Conservation (phyloP, 2,113 vertebrate genomes). For the Speoplatyrhinus poulsoni region DNA sequence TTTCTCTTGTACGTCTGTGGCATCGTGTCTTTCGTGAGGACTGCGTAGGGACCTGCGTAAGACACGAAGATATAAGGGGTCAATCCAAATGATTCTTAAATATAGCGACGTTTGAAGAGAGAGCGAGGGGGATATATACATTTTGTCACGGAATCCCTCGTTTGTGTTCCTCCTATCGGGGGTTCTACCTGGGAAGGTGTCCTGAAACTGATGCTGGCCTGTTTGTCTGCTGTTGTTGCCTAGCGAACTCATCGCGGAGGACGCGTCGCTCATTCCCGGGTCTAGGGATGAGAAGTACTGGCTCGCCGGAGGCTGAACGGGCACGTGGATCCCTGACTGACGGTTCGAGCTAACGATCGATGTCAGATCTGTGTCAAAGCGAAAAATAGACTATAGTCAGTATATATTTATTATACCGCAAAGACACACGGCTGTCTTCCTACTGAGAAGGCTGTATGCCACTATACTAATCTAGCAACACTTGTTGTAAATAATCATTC, state of each 20-base stretch:
- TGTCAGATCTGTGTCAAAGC: slow-evolving; percentile 89
- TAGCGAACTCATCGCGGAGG: slow-evolving; percentile 91
- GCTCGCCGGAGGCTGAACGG: slow-evolving; percentile 86
- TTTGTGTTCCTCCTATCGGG: slow-evolving; percentile 28
- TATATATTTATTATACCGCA: slow-evolving; percentile 30
- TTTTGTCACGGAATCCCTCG: background rate
- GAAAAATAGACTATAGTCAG: slow-evolving; percentile 66
- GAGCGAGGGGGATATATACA: background rate
- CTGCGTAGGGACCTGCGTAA: slow-evolving; percentile 88
- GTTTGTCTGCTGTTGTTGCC: slow-evolving; percentile 87
- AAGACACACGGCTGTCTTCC: slow-evolving; percentile 16
- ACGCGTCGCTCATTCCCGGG: slow-evolving; percentile 87
- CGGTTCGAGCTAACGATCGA: slow-evolving; percentile 90
- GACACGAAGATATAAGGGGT: slow-evolving; percentile 7
- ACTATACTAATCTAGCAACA: no score
- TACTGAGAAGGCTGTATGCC: no score
- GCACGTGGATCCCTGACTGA: slow-evolving; percentile 87
- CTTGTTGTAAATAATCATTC: no score
- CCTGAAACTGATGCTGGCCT: slow-evolving; percentile 99
- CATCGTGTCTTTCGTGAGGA: slow-evolving; percentile 98
- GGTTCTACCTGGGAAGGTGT: slow-evolving; percentile 95
- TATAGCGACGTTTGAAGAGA: background rate
- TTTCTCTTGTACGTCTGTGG: slow-evolving; percentile 98
- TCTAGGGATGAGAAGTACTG: slow-evolving; percentile 97
- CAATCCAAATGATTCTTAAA: background rate